Conservation (phyloP, 2,113 vertebrate species). For the Hirundichthys speculiger region DNA sequence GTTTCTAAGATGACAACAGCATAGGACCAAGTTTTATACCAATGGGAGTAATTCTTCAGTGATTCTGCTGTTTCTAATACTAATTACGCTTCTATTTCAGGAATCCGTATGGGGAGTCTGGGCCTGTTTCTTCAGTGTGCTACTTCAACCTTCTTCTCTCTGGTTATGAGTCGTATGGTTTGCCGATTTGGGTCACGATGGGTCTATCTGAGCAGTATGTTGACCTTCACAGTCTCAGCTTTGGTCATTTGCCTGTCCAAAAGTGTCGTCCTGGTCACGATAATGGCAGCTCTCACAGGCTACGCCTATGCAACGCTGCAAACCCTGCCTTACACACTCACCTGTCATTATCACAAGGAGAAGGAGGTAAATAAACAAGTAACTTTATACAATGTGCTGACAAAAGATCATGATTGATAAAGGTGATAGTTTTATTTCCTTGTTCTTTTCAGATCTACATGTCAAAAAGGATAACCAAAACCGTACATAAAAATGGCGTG, state of each 20-base stretch:
- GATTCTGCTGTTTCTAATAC: background rate
- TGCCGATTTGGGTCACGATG: slow-evolving; percentile 73
- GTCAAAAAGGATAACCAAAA: slow-evolving; percentile 76
- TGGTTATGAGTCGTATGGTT: slow-evolving; percentile 81
- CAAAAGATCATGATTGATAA: background rate
- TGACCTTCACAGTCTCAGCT: slow-evolving; percentile 79
- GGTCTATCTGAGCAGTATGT: slow-evolving; percentile 83
- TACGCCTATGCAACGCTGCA: slow-evolving; percentile 83
- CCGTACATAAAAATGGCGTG: slow-evolving; percentile 55
- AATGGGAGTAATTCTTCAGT: too few species aligned
- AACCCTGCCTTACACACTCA: slow-evolving; percentile 84
- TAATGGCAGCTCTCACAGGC: slow-evolving; percentile 82
- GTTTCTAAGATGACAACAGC: too few species aligned
- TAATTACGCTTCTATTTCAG: slow-evolving; percentile 33
- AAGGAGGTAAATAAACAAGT: slow-evolving; percentile 67
- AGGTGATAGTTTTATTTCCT: too few species aligned
- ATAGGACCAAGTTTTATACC: too few species aligned
- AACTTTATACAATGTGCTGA: background rate
- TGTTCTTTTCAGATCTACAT: slow-evolving; percentile 75
- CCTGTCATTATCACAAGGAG: slow-evolving; percentile 84
- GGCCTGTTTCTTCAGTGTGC: slow-evolving; percentile 85
- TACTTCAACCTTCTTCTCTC: slow-evolving; percentile 84
- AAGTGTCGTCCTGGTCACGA: slow-evolving; percentile 76
- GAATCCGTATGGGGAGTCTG: slow-evolving; percentile 84
- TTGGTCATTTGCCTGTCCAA: slow-evolving; percentile 80